phyloP scores from a whole-genome alignment of 1,140 invertebrate genomes.

The Gerris buenoi region DNA sequence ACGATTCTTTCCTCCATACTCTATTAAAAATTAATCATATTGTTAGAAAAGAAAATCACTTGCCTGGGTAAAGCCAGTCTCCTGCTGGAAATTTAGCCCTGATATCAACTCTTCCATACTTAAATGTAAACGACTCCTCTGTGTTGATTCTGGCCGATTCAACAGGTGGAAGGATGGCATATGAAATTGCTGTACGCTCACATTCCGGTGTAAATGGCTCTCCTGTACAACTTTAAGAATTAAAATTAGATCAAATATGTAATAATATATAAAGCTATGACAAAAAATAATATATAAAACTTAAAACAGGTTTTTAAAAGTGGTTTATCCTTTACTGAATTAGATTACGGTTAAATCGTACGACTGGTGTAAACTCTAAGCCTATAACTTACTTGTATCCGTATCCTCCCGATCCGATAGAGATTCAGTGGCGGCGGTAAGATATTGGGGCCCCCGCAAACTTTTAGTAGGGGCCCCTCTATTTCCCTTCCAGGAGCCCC shows the following conservation, averaged over 20 bases:
- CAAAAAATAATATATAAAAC: not conserved
- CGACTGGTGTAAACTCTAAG: no score
- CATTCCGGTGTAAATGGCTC: not conserved
- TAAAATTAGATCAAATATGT: not conserved
- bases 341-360: no score
- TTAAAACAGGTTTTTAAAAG: not conserved
- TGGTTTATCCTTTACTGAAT: no score
- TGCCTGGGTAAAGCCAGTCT: not conserved
- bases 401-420: no score
- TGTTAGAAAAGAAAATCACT: no score
- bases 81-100: not conserved
- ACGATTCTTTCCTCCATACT: no score
- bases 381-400: no score
- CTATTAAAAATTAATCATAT: no score
- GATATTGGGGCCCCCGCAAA: no score
- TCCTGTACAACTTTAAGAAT: not conserved
- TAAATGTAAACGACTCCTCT: not conserved
- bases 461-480: no score
- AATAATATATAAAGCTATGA: not conserved
- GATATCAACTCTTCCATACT: slow-evolving; percentile 1
- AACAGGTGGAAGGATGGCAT: not conserved
- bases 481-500: no score
- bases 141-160: not conserved
- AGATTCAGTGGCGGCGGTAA: no score
- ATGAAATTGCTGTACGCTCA: not conserved